phyloP scores from a whole-genome alignment of 2,888 invertebrate genomes.

The Linnaemya tessellans region DNA sequence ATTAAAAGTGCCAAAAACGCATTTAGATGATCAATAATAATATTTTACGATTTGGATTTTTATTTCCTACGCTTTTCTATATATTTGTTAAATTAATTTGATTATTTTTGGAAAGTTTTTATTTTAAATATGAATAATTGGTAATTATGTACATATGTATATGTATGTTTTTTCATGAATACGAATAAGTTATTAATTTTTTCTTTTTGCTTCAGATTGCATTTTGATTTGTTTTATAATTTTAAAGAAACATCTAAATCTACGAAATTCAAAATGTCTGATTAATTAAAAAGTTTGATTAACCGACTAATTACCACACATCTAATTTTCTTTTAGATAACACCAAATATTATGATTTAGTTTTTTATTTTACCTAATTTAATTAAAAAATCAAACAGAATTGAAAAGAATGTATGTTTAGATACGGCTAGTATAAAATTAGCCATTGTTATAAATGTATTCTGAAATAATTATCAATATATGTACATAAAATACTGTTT shows the following conservation, averaged over 20 bases:
- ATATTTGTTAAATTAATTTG: not conserved
- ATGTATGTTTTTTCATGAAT: too few species aligned
- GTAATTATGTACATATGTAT: too few species aligned
- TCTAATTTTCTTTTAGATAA: not conserved
- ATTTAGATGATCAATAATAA: not conserved
- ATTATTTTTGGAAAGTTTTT: too few species aligned
- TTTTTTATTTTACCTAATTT: not conserved
- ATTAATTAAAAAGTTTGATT: not conserved
- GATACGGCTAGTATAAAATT: not conserved
- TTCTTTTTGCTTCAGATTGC: not conserved
- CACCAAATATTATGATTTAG: not conserved
- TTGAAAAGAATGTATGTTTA: not conserved
- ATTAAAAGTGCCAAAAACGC: not conserved
- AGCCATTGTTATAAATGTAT: not conserved
- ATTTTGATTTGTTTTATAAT: not conserved
- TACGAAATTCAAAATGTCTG: not conserved
- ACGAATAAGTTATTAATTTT: not conserved
- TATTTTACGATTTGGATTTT: not conserved
- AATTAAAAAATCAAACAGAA: conserved; percentile 12
- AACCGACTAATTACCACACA: not conserved
- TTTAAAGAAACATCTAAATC: not conserved
- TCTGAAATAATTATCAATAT: not conserved
- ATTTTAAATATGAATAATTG: too few species aligned
- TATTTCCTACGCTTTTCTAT: not conserved
- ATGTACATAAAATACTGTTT: too few species aligned